phyloP scores from a whole-genome alignment of 1,140 invertebrate species.

The Drosophila hydei region DNA sequence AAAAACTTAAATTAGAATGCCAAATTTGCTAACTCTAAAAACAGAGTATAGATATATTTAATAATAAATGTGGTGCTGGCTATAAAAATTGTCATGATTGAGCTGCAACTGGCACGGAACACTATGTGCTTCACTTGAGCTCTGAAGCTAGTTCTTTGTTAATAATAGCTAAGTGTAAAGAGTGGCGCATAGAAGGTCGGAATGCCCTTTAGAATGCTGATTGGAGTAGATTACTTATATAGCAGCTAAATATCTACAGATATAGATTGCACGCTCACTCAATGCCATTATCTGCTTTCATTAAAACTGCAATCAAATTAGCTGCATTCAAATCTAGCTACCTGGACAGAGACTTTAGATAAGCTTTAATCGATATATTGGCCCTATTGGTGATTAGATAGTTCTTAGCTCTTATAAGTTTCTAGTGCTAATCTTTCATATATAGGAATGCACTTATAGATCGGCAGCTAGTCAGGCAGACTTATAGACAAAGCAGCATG shows the following conservation, averaged over 20 bases:
- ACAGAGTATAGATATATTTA: no score
- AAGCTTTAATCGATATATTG: no score
- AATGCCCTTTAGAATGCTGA: constrained; percentile 62
- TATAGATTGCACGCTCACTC: constrained; percentile 84
- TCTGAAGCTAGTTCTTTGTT: constrained; percentile 58
- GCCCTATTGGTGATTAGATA: no score
- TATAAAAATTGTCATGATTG: constrained; percentile 30
- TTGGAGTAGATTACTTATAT: neutral
- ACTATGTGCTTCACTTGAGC: constrained; percentile 50
- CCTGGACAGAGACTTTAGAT: no score
- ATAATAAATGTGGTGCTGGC: constrained; percentile 58
- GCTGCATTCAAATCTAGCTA: constrained; percentile 87
- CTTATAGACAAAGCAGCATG: no score
- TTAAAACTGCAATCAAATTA: constrained; percentile 89
- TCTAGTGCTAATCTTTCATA: no score
- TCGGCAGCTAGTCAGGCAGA: no score
- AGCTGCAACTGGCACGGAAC: neutral
- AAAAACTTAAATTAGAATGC: no score
- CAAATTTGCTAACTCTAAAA: no score
- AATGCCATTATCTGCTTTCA: constrained; percentile 85
- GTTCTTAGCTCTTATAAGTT: no score
- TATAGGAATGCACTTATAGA: no score
- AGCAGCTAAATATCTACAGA: neutral
- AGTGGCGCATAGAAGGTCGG: constrained; percentile 72
- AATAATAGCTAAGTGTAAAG: constrained; percentile 63